These are phyloP conservation scores for Oligia strigilis DNA, from an alignment of 2,888 invertebrate species.

Conservation along the genomic window DNA sequence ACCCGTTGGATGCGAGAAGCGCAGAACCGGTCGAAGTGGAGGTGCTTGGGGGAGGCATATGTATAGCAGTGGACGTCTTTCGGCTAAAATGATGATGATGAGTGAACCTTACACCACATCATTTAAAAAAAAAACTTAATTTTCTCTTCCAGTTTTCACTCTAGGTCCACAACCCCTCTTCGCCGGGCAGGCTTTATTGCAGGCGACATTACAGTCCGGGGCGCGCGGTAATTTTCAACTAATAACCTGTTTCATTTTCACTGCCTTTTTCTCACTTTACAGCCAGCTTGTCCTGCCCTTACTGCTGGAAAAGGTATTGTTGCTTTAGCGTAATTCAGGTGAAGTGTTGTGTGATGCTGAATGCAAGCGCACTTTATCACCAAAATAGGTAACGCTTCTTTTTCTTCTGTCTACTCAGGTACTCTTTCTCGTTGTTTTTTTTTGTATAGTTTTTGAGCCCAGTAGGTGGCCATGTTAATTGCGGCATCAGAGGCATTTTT, in stretches of 20 bases:
- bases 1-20: too few relatives aligned
- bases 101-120: background rate
- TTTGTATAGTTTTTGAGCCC: background rate
- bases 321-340: slow-evolving; percentile 17
- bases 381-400: background rate
- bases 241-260: slow-evolving; percentile 88
- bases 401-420: background rate
- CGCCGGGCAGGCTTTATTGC: slow-evolving; percentile 77
- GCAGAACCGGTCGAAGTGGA: too few relatives aligned
- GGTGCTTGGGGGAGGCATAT: too few relatives aligned
- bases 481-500: background rate
- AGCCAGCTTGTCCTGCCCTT: slow-evolving; percentile 56
- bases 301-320: slow-evolving; percentile 31
- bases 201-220: slow-evolving; percentile 83
- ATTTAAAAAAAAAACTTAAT: background rate
- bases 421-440: background rate
- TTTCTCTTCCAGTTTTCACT: slow-evolving; percentile 67
- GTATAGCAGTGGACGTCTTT: too few relatives aligned
- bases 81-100: too few relatives aligned
- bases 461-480: background rate
- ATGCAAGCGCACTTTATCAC: background rate
- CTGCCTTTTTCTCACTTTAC: slow-evolving; percentile 73
- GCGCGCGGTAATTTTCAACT: slow-evolving; percentile 88
- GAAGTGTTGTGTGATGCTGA: background rate
- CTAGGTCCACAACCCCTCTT: slow-evolving; percentile 41